Evolutionary conservation across 2,113 vertebrate species (phyloP).

Genomic region (Apodemus sylvaticus): DNA sequence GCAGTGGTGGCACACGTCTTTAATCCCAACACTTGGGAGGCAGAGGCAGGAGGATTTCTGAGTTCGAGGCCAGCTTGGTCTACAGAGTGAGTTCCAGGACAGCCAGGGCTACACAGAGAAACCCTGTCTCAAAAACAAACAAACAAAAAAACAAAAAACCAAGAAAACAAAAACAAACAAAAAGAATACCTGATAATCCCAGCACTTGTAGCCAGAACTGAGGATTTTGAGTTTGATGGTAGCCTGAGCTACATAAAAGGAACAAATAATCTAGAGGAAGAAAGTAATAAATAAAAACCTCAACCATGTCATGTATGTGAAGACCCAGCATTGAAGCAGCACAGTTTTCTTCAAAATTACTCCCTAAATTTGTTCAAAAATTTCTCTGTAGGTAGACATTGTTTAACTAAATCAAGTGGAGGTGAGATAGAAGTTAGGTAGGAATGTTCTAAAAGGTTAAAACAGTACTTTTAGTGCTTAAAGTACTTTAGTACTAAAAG

Average conservation of each 20-base stretch:
- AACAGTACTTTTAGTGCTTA: not conserved
- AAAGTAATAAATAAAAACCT: not conserved
- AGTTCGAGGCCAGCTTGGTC: too few species aligned
- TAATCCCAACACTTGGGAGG: too few species aligned
- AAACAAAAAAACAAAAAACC: too few species aligned
- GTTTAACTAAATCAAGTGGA: not conserved
- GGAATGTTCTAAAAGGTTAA: not conserved
- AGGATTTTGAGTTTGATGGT: not conserved
- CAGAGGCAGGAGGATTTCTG: too few species aligned
- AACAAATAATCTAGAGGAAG: not conserved
- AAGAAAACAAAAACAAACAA: too few species aligned
- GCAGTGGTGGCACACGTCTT: too few species aligned
- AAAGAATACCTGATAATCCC: not conserved
- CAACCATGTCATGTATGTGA: not conserved
- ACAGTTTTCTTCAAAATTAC: not conserved
- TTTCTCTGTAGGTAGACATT: conserved; percentile 13
- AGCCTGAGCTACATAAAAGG: not conserved
- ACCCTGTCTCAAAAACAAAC: too few species aligned
- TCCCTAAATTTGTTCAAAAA: not conserved
- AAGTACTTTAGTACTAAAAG: too few species aligned
- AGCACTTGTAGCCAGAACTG: not conserved
- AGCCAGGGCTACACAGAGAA: too few species aligned
- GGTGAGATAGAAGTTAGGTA: not conserved
- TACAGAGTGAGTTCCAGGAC: too few species aligned
- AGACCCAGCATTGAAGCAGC: not conserved